Conservation (phyloP, 2,797 vertebrate genomes). For the Myotis myotis region DNA sequence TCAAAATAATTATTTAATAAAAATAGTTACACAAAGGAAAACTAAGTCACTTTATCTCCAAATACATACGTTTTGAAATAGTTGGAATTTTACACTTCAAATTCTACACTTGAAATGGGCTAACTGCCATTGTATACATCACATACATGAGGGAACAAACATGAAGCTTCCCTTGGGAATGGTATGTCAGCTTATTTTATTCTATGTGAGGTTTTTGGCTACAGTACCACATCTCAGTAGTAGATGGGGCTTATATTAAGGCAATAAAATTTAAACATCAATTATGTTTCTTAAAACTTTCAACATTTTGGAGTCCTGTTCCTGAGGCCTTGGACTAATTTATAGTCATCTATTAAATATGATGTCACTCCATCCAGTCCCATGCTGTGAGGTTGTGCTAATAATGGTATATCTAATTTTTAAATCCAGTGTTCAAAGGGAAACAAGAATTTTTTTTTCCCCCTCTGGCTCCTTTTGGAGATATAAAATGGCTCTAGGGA, state of each 20-base stretch:
- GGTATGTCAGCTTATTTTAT: background rate
- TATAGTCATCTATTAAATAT: background rate
- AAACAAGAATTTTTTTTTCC: background rate
- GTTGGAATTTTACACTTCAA: background rate
- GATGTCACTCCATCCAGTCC: background rate
- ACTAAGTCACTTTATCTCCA: background rate
- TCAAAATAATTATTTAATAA: background rate
- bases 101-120: background rate
- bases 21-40: background rate
- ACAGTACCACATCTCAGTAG: background rate
- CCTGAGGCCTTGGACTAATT: constrained; percentile 28
- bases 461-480: background rate
- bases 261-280: background rate
- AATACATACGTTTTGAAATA: background rate
- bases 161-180: background rate
- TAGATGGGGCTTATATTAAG: background rate
- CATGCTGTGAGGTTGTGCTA: constrained; percentile 37
- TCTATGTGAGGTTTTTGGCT: background rate
- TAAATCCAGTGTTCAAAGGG: constrained; percentile 44
- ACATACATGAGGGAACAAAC: background rate
- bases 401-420: constrained; percentile 58
- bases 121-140: background rate
- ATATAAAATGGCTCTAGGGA: constrained; percentile 51
- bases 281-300: constrained; percentile 15
- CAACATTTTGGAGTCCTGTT: background rate